A percentile compares a stretch with the other conserved stretches of the same genome.
Conservation (phyloP, 2,888 invertebrate genomes). For the Drosophila helvetica region DNA sequence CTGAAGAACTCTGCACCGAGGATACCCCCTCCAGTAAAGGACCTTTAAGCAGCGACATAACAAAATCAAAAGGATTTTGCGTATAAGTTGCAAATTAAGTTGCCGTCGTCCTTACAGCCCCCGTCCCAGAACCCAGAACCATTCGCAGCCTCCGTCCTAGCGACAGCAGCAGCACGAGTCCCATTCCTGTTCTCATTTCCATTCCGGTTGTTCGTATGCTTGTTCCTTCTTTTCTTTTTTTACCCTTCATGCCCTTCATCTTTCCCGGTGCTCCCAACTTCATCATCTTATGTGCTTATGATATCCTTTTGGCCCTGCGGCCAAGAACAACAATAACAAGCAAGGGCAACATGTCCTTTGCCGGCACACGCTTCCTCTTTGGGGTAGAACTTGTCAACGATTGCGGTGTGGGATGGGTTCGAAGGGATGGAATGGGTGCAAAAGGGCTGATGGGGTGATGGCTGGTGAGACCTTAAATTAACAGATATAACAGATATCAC, state of each 20-base stretch:
- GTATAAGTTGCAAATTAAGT: constrained; percentile 81
- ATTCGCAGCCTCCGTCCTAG: constrained; percentile 21
- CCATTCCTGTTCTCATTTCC: constrained; percentile 14
- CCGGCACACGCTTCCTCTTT: constrained; percentile 49
- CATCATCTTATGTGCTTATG: constrained; percentile 61
- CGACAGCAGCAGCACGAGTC: constrained; percentile 10
- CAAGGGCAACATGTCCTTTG: constrained; percentile 38
- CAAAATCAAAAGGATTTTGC: constrained; percentile 78
- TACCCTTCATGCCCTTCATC: not conserved
- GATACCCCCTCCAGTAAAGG: constrained; percentile 42
- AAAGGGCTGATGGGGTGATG: constrained; percentile 1
- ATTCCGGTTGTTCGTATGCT: constrained; percentile 45
- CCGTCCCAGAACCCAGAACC: not conserved
- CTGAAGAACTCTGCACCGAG: constrained; percentile 45
- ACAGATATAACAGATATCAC: constrained; percentile 19
- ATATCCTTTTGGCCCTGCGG: constrained; percentile 68
- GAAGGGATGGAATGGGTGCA: not conserved
- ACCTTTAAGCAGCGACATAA: constrained; percentile 54
- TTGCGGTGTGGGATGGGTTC: constrained; percentile 20
- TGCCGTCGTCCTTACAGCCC: constrained; percentile 28
- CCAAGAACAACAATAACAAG: constrained; percentile 46
- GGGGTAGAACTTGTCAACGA: constrained; percentile 37
- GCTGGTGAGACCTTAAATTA: constrained; percentile 40
- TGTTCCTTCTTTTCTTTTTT: constrained; percentile 24
- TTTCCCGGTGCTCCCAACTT: constrained; percentile 33